These are phyloP conservation scores for Diuraphis noxia DNA, from an alignment of 1,140 invertebrate species.

Conservation along the genomic window DNA sequence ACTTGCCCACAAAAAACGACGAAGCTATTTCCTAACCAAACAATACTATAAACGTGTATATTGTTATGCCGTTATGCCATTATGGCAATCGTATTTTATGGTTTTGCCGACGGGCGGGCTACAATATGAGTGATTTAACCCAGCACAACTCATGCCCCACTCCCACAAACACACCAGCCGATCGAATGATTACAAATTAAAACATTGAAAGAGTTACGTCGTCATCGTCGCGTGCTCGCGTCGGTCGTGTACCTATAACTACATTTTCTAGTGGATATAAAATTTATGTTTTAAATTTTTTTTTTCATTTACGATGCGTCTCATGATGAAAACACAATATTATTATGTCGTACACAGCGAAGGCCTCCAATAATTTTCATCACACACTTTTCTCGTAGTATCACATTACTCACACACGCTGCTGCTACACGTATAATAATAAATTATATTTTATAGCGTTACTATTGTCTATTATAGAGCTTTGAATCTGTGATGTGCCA, in stretches of 20 bases:
- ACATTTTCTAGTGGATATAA: background rate
- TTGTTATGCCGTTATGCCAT: too few relatives aligned
- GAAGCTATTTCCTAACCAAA: background rate
- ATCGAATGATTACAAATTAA: background rate
- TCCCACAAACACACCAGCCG: too few relatives aligned
- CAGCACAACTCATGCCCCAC: background rate
- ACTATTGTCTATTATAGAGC: too few relatives aligned
- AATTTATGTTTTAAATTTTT: background rate
- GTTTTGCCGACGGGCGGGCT: background rate
- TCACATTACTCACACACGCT: background rate
- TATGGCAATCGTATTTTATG: conserved; percentile 4
- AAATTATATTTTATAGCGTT: background rate
- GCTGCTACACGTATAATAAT: background rate
- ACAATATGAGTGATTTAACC: background rate
- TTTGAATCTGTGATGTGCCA: background rate
- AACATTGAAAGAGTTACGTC: background rate
- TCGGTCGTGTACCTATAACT: background rate
- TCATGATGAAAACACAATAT: background rate
- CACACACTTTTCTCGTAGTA: background rate
- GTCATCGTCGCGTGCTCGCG: background rate
- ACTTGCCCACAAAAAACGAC: background rate
- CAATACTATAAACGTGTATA: background rate
- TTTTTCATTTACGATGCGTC: background rate
- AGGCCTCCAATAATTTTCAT: background rate
- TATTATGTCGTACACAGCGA: background rate